Base-by-base conservation (phyloP, 2,888 invertebrate genomes). In the Andrena flavipes region DNA sequence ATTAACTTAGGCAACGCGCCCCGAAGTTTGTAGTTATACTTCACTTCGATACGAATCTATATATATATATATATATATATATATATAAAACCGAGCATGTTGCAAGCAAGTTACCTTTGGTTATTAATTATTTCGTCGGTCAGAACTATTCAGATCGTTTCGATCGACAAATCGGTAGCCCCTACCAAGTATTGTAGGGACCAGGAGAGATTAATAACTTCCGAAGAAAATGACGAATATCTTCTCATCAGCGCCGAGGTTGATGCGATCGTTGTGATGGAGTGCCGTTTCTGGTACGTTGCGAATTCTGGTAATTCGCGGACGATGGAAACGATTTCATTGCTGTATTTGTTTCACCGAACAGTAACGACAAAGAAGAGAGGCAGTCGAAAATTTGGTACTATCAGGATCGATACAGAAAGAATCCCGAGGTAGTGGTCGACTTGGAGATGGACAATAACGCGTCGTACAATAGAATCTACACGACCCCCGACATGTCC, bases 321-420 rank as follows among this genome's bases (percentile, higher is more conserved):
- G 7, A 62, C 7, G 7, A 35, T 8, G 13, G 26, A 35, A 30
- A 7, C 0, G 8, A 49, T 62, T 71, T 35, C n/a, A 8, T 26
- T 54, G 10, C 65, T 65, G 35, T 13, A 49, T 29, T n/a, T 29
- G 13, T 64, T 56, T 51, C 29, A 51, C 13, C 8, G 26, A 42
- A 51, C 35, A 88, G 95, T 82, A 91, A 89, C 48, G 91, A 84
- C 59, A 88, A 93, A 30, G 94, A 95, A 79, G 93, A 94, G 82
- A 89, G 89, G 5, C 90, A 93, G 62, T 92, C 95, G 2, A 95
- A 94, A 92, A 93, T 95, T 70, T 95, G 95, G 95, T 95, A 94
- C 85, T 94, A 93, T 89, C 93, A 94, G 84, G 93, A 95, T 87
- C 90, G 91, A 13, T 90, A 94, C 35, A 92, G 91, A 73, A 89